Evolutionary conservation across 2,888 invertebrate species (phyloP), one percentile per base, ranked within the genome.

Genomic region (Idaea biselata): DNA sequence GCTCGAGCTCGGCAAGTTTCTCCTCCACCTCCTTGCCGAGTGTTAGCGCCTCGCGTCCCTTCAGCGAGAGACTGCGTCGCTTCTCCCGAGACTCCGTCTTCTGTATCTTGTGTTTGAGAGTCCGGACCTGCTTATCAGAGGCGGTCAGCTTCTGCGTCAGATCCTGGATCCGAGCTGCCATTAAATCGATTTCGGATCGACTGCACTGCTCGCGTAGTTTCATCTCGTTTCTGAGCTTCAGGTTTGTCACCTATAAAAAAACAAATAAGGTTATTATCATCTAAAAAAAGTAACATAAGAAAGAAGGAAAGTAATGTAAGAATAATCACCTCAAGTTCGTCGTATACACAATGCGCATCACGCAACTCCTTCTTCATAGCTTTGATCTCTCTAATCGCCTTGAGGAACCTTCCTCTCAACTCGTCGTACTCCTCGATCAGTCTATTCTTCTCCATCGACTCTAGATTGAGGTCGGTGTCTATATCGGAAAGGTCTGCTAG

Each of bases 21-120:
- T 96, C 96, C 83, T 97, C 97, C 17, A 97, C 94, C 83, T 97
- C 97, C 82, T 96, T 97, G 16, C 96, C 95, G 58, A 97, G 94
- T 8, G 96, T 95, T 72, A 97, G 94, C 33, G 96, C 96, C 82
- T 97, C 97, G 71, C 96, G 94, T 7, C 97, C 97, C 84, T 97
- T 97, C 57, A 98, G 88, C 0, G 97, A 97, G 18, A 97, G 89
- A 54, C 97, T 97, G 68, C 97, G 93, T 69, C 97, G 91, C 73
- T 97, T 96, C 75, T 96, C 96, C 73, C 96, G 93, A 0, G 95
- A 94, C 78, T 97, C 97, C 0, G 95, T 93, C 79, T 96, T 96
- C 69, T 95, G 95, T 66, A 97, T 89, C 83, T 97, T 97, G 75
- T 96, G 96, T 84, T 97, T 97, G 18, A 97, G 82, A 2, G 94